A percentile compares a stretch with the other conserved stretches of the same genome.
These are phyloP conservation scores for Pomatostomus ruficeps DNA, from an alignment of 2,113 vertebrate genomes.

Conservation along the genomic window DNA sequence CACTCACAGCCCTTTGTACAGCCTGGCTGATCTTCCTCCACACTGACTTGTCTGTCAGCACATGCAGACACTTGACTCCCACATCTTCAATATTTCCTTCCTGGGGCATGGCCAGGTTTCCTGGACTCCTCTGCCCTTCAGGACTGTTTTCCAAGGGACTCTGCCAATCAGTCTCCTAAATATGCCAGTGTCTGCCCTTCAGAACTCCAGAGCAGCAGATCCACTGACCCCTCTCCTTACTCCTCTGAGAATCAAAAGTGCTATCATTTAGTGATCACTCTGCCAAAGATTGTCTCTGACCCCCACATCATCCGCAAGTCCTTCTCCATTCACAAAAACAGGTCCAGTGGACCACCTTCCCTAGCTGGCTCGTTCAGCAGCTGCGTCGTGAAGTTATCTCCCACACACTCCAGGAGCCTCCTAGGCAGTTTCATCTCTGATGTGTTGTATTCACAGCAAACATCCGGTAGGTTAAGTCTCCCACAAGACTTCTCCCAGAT, in stretches of 20 bases:
- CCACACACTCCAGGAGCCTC: background rate
- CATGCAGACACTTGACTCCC: fast-evolving
- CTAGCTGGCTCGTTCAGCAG: background rate
- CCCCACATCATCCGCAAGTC: background rate
- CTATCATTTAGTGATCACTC: background rate
- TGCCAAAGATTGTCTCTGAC: background rate
- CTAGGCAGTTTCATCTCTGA: background rate
- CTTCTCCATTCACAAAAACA: background rate
- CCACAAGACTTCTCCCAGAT: background rate
- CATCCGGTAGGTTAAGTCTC: background rate
- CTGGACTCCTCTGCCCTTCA: background rate
- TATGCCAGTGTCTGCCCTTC: too few relatives aligned
- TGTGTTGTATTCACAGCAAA: background rate
- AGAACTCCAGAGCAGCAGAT: background rate
- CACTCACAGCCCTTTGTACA: background rate
- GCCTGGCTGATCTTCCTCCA: background rate
- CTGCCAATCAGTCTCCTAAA: background rate
- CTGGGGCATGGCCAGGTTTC: background rate
- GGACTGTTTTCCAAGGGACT: background rate
- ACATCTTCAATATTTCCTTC: background rate
- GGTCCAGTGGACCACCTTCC: background rate
- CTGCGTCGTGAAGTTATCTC: background rate
- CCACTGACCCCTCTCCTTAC: background rate
- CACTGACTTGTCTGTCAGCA: background rate
- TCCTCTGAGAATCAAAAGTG: background rate